These are phyloP conservation scores for Pandemis corylana DNA, from an alignment of 2,888 invertebrate species.

Conservation along the genomic window DNA sequence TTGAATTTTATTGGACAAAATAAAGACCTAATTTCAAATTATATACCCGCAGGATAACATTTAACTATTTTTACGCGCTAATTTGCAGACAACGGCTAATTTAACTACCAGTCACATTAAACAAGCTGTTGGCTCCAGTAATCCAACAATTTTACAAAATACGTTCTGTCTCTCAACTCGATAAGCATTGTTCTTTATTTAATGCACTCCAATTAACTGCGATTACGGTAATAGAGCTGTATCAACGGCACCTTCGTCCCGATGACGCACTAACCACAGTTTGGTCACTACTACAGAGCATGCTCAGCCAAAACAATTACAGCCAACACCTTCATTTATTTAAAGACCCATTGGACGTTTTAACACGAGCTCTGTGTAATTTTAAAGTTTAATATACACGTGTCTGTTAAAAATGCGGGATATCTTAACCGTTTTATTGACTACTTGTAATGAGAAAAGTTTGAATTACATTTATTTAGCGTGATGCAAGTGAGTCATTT, in stretches of 20 bases:
- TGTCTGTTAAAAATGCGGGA: too few species aligned
- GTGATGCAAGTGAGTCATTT: too few species aligned
- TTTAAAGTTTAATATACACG: background rate
- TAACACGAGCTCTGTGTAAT: conserved; percentile 5
- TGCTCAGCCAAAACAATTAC: conserved; percentile 27
- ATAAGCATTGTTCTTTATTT: conserved; percentile 3
- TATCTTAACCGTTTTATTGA: too few species aligned
- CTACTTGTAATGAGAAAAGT: too few species aligned
- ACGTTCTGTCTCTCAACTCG: background rate
- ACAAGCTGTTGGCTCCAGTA: background rate
- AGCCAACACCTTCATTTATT: conserved; percentile 24
- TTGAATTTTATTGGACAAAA: too few species aligned
- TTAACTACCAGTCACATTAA: too few species aligned
- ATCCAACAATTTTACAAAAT: background rate
- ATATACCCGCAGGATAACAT: too few species aligned
- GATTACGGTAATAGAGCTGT: background rate
- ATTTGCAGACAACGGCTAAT: too few species aligned
- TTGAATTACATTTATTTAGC: background rate
- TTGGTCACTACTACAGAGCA: conserved; percentile 13
- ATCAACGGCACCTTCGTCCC: conserved; percentile 3
- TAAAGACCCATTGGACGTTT: conserved; percentile 30
- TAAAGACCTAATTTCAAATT: too few species aligned
- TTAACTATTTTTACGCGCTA: too few species aligned
- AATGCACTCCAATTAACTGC: background rate
- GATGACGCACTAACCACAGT: conserved; percentile 35